Conservation (phyloP, 1,140 invertebrate species). For the Trichogramma pretiosum region DNA sequence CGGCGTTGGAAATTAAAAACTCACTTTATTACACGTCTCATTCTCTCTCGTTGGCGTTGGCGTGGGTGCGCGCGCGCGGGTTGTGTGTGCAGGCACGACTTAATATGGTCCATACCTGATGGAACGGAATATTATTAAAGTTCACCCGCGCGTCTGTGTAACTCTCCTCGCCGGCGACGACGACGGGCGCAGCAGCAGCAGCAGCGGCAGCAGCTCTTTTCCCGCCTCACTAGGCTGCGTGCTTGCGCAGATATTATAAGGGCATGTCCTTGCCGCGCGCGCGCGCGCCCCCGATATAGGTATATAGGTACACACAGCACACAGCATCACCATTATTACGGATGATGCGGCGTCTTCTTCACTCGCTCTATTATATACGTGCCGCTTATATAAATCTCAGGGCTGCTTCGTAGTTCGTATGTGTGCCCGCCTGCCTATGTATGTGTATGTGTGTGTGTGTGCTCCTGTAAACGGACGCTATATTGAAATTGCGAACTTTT, state of each 20-base stretch:
- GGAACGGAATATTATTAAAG: constrained; percentile 49
- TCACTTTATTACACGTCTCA: constrained; percentile 48
- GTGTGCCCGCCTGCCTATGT: too few species aligned
- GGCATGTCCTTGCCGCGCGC: too few species aligned
- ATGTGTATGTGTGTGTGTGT: too few species aligned
- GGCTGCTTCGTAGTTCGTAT: too few species aligned
- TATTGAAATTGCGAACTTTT: background rate
- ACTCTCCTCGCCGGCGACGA: too few species aligned
- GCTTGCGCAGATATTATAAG: too few species aligned
- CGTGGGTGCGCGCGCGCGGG: constrained; percentile 12
- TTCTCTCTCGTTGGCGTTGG: constrained; percentile 29
- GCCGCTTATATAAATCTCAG: too few species aligned
- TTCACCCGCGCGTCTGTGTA: constrained; percentile 37
- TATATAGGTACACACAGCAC: too few species aligned
- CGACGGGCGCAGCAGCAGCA: too few species aligned
- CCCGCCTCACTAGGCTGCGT: too few species aligned
- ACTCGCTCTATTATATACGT: too few species aligned
- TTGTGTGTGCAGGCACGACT: constrained; percentile 26
- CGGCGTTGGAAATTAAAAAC: constrained; percentile 46
- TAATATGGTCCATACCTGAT: constrained; percentile 46
- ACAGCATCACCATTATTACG: constrained; percentile 5
- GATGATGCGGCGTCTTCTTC: constrained; percentile 2
- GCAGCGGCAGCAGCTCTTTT: constrained; percentile 5
- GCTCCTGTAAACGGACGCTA: too few species aligned
- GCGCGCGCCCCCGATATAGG: background rate